Conservation (phyloP, 1,140 invertebrate species). For the Sinella curviseta region DNA sequence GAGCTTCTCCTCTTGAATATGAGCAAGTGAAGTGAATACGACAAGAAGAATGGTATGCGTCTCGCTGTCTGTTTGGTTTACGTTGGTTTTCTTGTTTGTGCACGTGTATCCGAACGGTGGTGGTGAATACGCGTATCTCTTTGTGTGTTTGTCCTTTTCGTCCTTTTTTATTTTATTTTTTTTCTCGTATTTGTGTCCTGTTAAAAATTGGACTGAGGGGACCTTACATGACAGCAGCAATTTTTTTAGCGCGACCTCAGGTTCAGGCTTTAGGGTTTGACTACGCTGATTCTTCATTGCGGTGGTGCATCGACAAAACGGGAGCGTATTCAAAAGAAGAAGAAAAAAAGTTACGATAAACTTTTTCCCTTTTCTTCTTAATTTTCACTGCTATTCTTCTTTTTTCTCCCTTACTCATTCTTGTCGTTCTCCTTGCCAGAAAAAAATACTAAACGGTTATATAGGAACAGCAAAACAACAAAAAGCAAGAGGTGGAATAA, state of each 20-base stretch:
- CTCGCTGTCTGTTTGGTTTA: not conserved
- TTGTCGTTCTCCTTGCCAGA: too few relatives aligned
- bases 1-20: not conserved
- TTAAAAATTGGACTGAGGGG: conserved; percentile 21
- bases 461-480: too few relatives aligned
- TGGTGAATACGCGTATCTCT: not conserved
- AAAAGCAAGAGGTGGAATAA: too few relatives aligned
- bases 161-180: not conserved
- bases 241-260: conserved; percentile 1
- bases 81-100: not conserved
- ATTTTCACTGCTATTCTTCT: too few relatives aligned
- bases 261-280: too few relatives aligned
- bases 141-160: not conserved
- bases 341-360: too few relatives aligned
- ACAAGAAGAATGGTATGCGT: not conserved
- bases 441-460: too few relatives aligned
- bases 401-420: too few relatives aligned
- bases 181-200: not conserved
- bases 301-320: too few relatives aligned
- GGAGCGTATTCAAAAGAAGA: too few relatives aligned
- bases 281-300: too few relatives aligned
- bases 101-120: not conserved
- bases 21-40: not conserved
- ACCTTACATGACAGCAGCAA: not conserved
- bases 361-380: too few relatives aligned